phyloP scores from a whole-genome alignment of 2,888 invertebrate genomes.

The Philhelius pedissequus region DNA sequence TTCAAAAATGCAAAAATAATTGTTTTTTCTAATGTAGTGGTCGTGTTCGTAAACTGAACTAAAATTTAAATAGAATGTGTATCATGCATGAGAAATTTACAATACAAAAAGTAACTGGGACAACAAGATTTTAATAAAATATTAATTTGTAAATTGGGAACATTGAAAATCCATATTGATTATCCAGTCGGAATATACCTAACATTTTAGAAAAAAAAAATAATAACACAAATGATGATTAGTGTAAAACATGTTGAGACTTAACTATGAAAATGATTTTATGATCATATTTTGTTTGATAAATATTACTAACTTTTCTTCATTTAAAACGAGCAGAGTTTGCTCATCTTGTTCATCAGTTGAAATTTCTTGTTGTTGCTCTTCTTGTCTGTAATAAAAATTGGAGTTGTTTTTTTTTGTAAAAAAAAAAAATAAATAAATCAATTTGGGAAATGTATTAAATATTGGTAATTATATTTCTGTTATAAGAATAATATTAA shows the following conservation, averaged over 20 bases:
- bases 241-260: background rate
- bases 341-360: constrained; percentile 48
- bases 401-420: constrained; percentile 6
- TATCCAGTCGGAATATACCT: background rate
- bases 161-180: too few relatives aligned
- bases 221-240: too few relatives aligned
- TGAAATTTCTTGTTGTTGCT: constrained; percentile 40
- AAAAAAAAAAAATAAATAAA: background rate
- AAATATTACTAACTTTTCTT: constrained; percentile 72
- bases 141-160: too few relatives aligned
- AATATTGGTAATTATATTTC: too few relatives aligned
- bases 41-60: too few relatives aligned
- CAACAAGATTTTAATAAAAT: too few relatives aligned
- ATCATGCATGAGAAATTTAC: too few relatives aligned
- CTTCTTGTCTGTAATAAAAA: constrained; percentile 50
- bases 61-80: too few relatives aligned
- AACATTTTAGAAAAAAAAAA: background rate
- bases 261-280: constrained; percentile 1
- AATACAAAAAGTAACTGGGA: too few relatives aligned
- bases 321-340: constrained; percentile 71
- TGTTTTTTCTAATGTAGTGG: too few relatives aligned
- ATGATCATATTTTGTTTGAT: background rate
- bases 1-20: too few relatives aligned
- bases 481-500: too few relatives aligned
- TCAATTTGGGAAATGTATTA: background rate